Base-by-base conservation (phyloP, 2,113 vertebrate species). In the Pyrgilauda ruficollis region DNA sequence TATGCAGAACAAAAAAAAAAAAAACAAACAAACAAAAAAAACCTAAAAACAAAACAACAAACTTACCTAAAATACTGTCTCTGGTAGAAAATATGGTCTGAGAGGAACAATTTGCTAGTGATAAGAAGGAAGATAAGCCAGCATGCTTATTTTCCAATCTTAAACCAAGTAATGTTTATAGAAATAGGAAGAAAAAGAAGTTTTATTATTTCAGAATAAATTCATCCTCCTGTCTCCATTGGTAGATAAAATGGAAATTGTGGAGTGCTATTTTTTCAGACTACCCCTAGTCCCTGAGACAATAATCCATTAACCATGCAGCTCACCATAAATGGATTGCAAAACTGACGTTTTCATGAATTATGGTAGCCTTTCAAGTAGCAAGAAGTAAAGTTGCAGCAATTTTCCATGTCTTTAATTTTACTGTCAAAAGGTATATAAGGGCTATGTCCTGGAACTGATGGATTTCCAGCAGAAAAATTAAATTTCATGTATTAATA, bases 381-480 rank as follows among this genome's bases (percentile, higher is more conserved):
- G 24, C 37, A 93, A 94, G 84, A 96, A 93, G 66, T 72, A 94
- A 96, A 97, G 96, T 81, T 93, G 90, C 93, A 84, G 81, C 84
- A 96, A 84, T 94, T 96, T 97, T 97, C 97, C 74, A 93, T 74
- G 70, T 96, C 86, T 97, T 97, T 97, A 97, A 97, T 97, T 98
- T 98, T 97, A 96, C 94, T 97, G 94, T 97, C 97, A 96, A 94
- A 94, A 97, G 52, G 74, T 96, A 92, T 95, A 61, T 90, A 94
- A 94, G 91, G 86, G n/a, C 55, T 96, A 61, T 52, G 83, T 97
- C 89, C 91, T 96, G 77, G 96, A 96, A 97, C 82, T 91, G 93
- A 97, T 94, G 91, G 70, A 93, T 97, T 96, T 97, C 86, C 94
- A 64, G 87, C 43, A 95, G 64, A 85, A 94, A 97, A 97, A 94